A percentile compares a stretch with the other conserved stretches of the same genome.
These are phyloP conservation scores for Coracopsis vasa DNA, from an alignment of 2,113 vertebrate genomes.

Conservation along the genomic window DNA sequence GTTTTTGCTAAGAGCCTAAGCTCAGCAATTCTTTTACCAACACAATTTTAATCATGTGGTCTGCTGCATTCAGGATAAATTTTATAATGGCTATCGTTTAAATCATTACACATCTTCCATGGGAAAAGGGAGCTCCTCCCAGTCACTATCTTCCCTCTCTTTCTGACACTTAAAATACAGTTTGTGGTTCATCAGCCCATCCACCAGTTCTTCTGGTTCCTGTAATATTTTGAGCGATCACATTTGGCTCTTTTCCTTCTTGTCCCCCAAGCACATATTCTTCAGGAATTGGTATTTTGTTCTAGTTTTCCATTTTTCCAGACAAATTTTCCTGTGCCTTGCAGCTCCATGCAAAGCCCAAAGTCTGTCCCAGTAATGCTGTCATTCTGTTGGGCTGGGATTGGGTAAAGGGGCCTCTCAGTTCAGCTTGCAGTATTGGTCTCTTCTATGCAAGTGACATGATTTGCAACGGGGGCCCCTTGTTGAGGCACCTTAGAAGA, in stretches of 20 bases:
- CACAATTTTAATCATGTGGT: not conserved
- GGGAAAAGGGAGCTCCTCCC: not conserved
- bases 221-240: not conserved
- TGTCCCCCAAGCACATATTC: not conserved
- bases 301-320: not conserved
- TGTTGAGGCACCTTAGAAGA: not conserved
- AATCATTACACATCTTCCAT: not conserved
- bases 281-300: not conserved
- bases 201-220: not conserved
- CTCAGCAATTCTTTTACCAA: not conserved
- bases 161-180: not conserved
- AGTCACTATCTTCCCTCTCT: not conserved
- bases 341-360: not conserved
- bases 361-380: not conserved
- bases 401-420: not conserved
- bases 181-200: not conserved
- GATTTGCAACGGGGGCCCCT: rapidly evolving
- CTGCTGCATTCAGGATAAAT: not conserved
- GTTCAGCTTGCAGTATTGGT: rapidly evolving
- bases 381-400: not conserved
- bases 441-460: rapidly evolving
- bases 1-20: not conserved
- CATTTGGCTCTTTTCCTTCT: not conserved
- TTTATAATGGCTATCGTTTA: not conserved
- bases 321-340: not conserved